These are phyloP conservation scores for Pogoniulus pusillus DNA, from an alignment of 2,797 vertebrate genomes.

Conservation along the genomic window DNA sequence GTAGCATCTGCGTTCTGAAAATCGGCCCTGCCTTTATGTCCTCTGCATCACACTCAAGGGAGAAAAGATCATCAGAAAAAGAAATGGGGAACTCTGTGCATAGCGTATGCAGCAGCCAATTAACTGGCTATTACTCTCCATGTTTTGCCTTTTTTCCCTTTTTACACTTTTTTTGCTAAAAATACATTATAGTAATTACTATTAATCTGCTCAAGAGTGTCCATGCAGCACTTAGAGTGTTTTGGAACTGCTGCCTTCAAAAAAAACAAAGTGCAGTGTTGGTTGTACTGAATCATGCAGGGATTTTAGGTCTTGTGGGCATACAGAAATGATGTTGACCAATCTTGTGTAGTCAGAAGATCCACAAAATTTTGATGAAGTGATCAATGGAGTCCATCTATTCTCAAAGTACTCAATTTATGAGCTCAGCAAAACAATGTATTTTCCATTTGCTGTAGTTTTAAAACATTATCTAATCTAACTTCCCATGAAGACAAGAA, in stretches of 20 bases:
- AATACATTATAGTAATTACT: neutral
- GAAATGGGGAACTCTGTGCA: neutral
- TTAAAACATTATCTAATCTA: constrained; percentile 19
- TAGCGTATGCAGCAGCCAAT: neutral
- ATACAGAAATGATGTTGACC: constrained; percentile 14
- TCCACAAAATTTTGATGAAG: constrained; percentile 8
- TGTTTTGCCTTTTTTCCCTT: neutral
- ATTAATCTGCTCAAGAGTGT: neutral
- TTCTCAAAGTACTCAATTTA: constrained; percentile 18
- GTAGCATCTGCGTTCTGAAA: neutral
- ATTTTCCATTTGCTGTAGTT: constrained; percentile 59
- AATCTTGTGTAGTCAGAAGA: neutral
- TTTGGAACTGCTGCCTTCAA: neutral
- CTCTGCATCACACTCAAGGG: accelerated
- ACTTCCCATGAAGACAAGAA: neutral
- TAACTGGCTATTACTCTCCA: neutral
- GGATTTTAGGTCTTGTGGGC: neutral
- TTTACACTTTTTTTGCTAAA: neutral
- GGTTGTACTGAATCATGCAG: neutral
- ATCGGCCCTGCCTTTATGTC: neutral
- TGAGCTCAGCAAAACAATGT: constrained; percentile 47
- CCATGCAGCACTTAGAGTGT: neutral
- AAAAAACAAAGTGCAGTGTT: neutral
- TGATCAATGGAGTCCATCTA: constrained; percentile 50
- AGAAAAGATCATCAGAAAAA: neutral